Evolutionary conservation across 2,113 vertebrate species (phyloP), one percentile per base, ranked within the genome.

Genomic region (Tragulus kanchil): DNA sequence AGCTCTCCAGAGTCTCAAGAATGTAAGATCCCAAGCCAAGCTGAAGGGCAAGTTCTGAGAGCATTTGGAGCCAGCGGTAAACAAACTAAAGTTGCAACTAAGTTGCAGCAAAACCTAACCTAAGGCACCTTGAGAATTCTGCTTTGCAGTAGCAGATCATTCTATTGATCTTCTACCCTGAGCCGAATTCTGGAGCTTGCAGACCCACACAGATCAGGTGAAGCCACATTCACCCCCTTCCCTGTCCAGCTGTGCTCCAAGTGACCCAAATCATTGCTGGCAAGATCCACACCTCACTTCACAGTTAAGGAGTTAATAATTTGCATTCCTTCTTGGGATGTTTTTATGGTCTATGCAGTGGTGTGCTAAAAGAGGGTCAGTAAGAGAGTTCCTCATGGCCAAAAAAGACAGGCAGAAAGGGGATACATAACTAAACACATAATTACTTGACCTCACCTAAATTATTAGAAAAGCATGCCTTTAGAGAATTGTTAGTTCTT

Each of bases 401-500:
- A 78, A 36, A 75, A 78, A 50, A 83, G 26, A 87, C 45, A 85
- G n/a, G 42, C 23, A 92, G 64, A 73, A 81, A 19, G 28, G 52
- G 85, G 28, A 84, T 79, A 26, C 13, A 82, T 23, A 84, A 45
- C 31, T 90, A 93, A 93, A 87, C 90, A 61, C 6, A 11, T 54
- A 75, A 96, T 91, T 90, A 71, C n/a, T 89, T 77, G 48, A 90
- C 77, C 69, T 94, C 36, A 97, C 19, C 50, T 56, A 83, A 77
- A 86, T 92, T 93, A 89, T 75, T 92, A 93, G 28, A 82, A 91
- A 93, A 93, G 48, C 31, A 8, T 69, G 26, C 93, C 78, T 89
- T 91, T 77, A 73, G 93, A 96, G 79, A 95, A 86, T 84, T 92
- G 61, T 59, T 85, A 89, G 58, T 26, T 91, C 48, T 97, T 73